These are phyloP conservation scores for Lemur catta DNA, from an alignment of 2,797 vertebrate species.

Conservation along the genomic window DNA sequence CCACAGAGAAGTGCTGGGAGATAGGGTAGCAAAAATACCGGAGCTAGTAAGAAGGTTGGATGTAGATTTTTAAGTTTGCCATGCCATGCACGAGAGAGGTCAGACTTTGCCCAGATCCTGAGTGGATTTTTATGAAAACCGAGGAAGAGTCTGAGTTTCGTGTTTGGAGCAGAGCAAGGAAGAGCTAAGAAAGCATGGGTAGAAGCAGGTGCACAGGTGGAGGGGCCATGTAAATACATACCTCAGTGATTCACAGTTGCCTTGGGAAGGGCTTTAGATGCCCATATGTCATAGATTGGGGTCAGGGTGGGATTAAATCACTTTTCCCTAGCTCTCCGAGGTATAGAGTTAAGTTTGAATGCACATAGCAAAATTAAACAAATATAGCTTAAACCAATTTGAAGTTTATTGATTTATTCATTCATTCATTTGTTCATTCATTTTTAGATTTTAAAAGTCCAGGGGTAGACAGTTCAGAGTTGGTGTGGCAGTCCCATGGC, in stretches of 20 bases:
- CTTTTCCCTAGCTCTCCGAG: background rate
- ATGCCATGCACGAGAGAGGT: background rate
- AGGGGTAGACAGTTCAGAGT: background rate
- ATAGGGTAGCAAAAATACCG: background rate
- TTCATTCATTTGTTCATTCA: background rate
- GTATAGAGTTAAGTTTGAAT: background rate
- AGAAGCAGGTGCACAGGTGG: background rate
- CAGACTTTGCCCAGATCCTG: background rate
- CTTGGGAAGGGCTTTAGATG: background rate
- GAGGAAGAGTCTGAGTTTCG: background rate
- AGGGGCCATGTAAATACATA: background rate
- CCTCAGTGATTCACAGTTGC: background rate
- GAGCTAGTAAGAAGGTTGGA: background rate
- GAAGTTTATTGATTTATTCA: background rate
- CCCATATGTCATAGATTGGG: background rate
- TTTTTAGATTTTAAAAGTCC: background rate
- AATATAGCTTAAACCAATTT: background rate
- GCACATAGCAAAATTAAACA: background rate
- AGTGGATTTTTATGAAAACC: background rate
- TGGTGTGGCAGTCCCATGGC: background rate
- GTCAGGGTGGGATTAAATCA: background rate
- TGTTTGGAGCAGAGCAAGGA: background rate
- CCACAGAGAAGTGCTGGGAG: background rate
- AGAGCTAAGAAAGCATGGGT: background rate
- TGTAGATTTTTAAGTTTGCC: background rate